A percentile compares a stretch with the other conserved stretches of the same genome.
Conservation (phyloP, 2,797 vertebrate species). For the Enteromius argenteus region DNA sequence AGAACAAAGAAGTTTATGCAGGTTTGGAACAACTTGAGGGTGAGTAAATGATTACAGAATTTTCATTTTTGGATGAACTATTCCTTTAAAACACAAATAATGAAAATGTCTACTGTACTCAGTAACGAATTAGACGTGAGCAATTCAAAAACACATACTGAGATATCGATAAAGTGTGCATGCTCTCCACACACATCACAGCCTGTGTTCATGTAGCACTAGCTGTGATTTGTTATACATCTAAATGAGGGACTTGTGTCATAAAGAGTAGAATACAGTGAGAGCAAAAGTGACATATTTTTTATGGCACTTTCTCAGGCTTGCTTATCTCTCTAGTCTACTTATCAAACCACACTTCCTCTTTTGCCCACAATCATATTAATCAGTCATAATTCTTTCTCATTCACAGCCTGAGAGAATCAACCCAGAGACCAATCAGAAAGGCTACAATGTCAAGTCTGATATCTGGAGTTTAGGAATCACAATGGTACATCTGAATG, state of each 20-base stretch:
- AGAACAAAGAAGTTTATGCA: too few relatives aligned
- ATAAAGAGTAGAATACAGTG: neutral
- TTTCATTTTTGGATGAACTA: too few relatives aligned
- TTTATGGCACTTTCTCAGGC: neutral
- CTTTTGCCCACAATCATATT: constrained; percentile 12
- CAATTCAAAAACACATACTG: neutral
- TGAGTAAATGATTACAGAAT: too few relatives aligned
- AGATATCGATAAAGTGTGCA: neutral
- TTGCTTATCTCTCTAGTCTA: neutral
- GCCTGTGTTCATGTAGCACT: neutral
- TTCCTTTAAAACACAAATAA: neutral
- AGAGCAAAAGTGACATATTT: neutral
- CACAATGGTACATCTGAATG: constrained; percentile 85
- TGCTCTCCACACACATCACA: neutral
- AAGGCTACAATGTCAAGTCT: constrained; percentile 96
- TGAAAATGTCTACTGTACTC: neutral
- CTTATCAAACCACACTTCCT: constrained; percentile 16
- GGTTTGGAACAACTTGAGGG: too few relatives aligned
- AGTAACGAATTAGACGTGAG: neutral
- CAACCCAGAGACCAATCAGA: constrained; percentile 97
- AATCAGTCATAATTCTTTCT: neutral
- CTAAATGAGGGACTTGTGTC: neutral
- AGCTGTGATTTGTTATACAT: neutral
- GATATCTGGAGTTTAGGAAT: constrained; percentile 99
- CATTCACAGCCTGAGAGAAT: constrained; percentile 92